These are phyloP conservation scores for Caenorhabditis afra DNA, from an alignment of 2,888 invertebrate species.

Conservation along the genomic window DNA sequence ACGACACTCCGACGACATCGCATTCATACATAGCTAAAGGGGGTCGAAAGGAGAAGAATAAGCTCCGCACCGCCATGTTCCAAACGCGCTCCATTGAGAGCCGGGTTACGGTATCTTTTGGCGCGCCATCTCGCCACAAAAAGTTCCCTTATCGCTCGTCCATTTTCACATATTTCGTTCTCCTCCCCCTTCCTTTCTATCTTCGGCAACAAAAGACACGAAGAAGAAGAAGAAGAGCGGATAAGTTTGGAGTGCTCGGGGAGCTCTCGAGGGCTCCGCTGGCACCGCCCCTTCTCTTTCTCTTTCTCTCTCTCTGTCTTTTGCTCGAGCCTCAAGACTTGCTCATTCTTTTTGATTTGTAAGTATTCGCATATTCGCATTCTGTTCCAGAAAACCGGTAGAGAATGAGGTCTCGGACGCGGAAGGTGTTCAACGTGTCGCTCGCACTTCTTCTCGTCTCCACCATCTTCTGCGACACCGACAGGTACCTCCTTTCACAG, in stretches of 20 bases:
- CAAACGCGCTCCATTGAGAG: too few relatives aligned
- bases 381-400: not conserved
- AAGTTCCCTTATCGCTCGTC: too few relatives aligned
- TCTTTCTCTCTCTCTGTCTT: slow-evolving; percentile 24
- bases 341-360: not conserved
- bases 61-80: too few relatives aligned
- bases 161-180: not conserved
- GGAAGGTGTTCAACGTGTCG: slow-evolving; percentile 24
- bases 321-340: slow-evolving; percentile 14
- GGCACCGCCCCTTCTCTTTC: not conserved
- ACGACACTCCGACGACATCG: slow-evolving; percentile 2
- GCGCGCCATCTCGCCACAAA: too few relatives aligned
- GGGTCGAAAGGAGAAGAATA: too few relatives aligned
- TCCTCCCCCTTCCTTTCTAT: not conserved
- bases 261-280: too few relatives aligned
- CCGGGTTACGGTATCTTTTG: too few relatives aligned
- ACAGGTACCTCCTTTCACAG: slow-evolving; percentile 11
- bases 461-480: slow-evolving; percentile 43
- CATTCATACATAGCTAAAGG: too few relatives aligned
- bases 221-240: too few relatives aligned
- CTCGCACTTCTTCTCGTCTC: slow-evolving; percentile 40
- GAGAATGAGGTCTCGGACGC: slow-evolving; percentile 29
- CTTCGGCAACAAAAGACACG: too few relatives aligned
- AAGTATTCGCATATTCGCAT: not conserved
- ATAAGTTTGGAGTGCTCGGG: too few relatives aligned